Evolutionary conservation across 2,888 invertebrate genomes (phyloP).

Genomic region (Xylota segnis): DNA sequence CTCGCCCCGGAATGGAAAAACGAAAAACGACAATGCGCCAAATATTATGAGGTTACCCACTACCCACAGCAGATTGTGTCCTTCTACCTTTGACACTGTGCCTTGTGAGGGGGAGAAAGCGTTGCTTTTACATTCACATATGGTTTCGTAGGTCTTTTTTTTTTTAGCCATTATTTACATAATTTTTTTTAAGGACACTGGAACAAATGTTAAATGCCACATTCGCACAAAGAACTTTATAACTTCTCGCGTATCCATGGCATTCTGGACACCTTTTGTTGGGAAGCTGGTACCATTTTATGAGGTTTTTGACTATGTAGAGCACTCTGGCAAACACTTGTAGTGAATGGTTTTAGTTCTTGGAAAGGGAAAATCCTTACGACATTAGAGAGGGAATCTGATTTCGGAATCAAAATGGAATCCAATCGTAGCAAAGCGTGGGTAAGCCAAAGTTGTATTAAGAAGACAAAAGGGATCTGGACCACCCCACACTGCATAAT

Average conservation of each 20-base stretch:
- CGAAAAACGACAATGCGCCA: slow-evolving; percentile 29
- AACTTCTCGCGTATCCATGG: slow-evolving; percentile 26
- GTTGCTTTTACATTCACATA: slow-evolving; percentile 46
- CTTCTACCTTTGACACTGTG: slow-evolving; percentile 9
- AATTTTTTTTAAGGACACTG: slow-evolving; percentile 32
- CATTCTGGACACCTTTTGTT: slow-evolving; percentile 10
- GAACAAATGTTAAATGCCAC: slow-evolving; percentile 45
- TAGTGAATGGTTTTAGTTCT: slow-evolving; percentile 21
- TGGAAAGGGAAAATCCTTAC: not conserved
- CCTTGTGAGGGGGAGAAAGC: not conserved
- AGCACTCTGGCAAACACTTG: slow-evolving; percentile 18
- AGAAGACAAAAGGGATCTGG: no score
- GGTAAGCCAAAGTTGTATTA: no score
- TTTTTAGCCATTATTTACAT: slow-evolving; percentile 58
- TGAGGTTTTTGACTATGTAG: slow-evolving; percentile 35
- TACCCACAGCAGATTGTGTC: slow-evolving; percentile 24
- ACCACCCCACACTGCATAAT: no score
- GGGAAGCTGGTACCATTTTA: slow-evolving; percentile 29
- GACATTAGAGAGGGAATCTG: not conserved
- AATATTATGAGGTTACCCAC: slow-evolving; percentile 49
- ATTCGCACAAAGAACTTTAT: slow-evolving; percentile 21
- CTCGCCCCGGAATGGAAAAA: slow-evolving; percentile 14
- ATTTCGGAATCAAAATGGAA: not conserved
- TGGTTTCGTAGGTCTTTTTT: slow-evolving; percentile 39
- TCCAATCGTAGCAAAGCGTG: no score